A percentile compares a stretch with the other conserved stretches of the same genome.
These are phyloP conservation scores for Apotomis betuletana DNA, from an alignment of 2,888 invertebrate species.

Conservation along the genomic window DNA sequence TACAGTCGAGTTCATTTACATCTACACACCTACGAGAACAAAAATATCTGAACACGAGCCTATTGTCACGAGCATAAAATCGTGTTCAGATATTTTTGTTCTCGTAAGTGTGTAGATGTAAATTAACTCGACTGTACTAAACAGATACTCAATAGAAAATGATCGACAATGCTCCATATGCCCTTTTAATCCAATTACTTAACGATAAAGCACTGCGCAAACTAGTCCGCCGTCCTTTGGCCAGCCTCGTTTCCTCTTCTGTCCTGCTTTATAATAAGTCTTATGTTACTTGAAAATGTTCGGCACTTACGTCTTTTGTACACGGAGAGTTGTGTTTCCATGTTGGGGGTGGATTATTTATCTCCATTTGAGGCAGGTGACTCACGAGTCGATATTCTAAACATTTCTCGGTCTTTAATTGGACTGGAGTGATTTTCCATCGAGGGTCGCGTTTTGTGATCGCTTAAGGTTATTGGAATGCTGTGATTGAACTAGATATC, in stretches of 20 bases:
- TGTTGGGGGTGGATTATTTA: conserved; percentile 35
- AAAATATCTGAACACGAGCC: no score
- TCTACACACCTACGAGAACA: no score
- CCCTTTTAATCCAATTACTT: conserved; percentile 27
- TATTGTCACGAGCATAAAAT: no score
- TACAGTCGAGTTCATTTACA: no score
- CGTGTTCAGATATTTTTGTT: no score
- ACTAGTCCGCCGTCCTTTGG: conserved; percentile 33
- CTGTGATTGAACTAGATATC: conserved; percentile 7
- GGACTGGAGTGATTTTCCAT: conserved; percentile 24
- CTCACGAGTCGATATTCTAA: conserved; percentile 33
- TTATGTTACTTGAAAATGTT: background rate
- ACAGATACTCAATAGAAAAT: conserved; percentile 5
- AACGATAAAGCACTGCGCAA: conserved; percentile 22
- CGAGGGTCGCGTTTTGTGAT: conserved; percentile 14
- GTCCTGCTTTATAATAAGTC: background rate
- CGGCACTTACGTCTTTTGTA: background rate
- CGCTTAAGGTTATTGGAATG: conserved; percentile 23
- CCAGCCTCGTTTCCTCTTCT: conserved; percentile 34
- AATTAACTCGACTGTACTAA: background rate
- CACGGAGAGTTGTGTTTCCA: conserved; percentile 17
- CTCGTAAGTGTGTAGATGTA: no score
- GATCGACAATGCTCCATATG: conserved; percentile 21
- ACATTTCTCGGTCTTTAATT: conserved; percentile 31
- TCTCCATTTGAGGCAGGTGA: conserved; percentile 32